Evolutionary conservation across 23 tunicate genomes (phyloP).

Genomic region (Botrylloides violaceus): DNA sequence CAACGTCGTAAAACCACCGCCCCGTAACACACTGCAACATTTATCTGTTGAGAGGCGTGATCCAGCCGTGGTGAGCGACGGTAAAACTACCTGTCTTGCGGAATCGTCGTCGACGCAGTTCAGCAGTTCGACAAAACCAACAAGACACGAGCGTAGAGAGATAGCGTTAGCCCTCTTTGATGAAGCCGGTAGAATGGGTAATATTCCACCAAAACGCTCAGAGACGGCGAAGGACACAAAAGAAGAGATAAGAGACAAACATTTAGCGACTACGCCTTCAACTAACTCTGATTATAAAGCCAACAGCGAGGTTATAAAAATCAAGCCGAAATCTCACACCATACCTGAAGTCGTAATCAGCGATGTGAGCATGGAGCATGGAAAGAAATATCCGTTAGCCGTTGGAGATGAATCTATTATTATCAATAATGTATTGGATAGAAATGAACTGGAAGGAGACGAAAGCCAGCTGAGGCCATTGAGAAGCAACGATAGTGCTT

Average conservation of each 20-base stretch:
- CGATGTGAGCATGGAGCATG: slow-evolving; percentile 18
- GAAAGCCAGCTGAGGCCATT: not conserved
- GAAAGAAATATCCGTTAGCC: not conserved
- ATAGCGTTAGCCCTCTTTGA: not conserved
- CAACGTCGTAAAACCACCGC: too few relatives aligned
- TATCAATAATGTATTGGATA: not conserved
- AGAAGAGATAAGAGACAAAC: not conserved
- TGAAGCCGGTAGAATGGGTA: slow-evolving; percentile 1
- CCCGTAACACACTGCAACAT: too few relatives aligned
- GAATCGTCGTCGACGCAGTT: too few relatives aligned
- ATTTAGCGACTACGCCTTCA: slow-evolving; percentile 13
- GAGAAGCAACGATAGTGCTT: slow-evolving; percentile 82
- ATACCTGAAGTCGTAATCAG: slow-evolving; percentile 18
- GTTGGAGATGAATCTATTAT: not conserved
- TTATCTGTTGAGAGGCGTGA: too few relatives aligned
- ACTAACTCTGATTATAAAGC: not conserved
- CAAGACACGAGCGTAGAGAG: not conserved
- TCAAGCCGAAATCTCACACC: not conserved
- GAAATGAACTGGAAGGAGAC: not conserved
- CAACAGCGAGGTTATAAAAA: not conserved
- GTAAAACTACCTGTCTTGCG: too few relatives aligned
- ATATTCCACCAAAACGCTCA: not conserved
- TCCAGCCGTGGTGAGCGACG: too few relatives aligned
- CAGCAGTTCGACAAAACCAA: not conserved
- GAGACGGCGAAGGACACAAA: slow-evolving; percentile 4